Base-by-base conservation (phyloP, 2,113 vertebrate genomes). In the Syrmaticus mikado region DNA sequence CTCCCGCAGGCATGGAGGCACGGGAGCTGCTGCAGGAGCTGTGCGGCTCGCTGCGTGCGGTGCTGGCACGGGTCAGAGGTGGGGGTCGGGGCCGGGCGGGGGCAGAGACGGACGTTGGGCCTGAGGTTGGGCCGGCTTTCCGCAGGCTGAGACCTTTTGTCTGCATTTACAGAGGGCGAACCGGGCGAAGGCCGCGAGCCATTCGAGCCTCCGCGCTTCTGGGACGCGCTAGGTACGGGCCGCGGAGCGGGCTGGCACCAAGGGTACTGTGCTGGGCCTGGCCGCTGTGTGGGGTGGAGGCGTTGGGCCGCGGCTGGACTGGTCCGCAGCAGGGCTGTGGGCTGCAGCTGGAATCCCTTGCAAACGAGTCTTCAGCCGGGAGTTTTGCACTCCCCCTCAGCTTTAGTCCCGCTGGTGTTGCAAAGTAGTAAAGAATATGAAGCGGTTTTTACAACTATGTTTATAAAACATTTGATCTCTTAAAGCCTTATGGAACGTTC, bases 201-300 rank as follows among this genome's bases (percentile, higher is more conserved):
- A 13, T 99, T 99, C 92, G 98, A 98, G 95, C 95, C 97, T 65
- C 96, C 97, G 76, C 96, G 96, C 90, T 99, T 99, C 96, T 99
- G 99, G 99, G 97, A 98, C 53, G 97, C 98, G 65, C 95, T 99
- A 95, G 98, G 99, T 99, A 96, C 19, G 79, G 45, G 9, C 2
- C 1, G 53, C n/a, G 95, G 94, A 82, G 66, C 58, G 68, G 28
- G 14, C 15, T 11, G 19, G 60, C 10, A 3, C 60, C 21, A 16
- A 14, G 34, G 36, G n/a, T 7, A 30, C 30, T 8, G 18, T 6
- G 6, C n/a, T 12, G 22, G 16, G 30, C 14, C 12, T 32, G 25
- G 41, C 15, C 34, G 38, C 46, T 20, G 36, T 5, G 40, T 30
- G 46, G 46, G 46, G 46, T 22, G 21, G 21, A 11, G 46, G 46